phyloP scores from a whole-genome alignment of 2,888 invertebrate genomes.

The Sepiola atlantica region DNA sequence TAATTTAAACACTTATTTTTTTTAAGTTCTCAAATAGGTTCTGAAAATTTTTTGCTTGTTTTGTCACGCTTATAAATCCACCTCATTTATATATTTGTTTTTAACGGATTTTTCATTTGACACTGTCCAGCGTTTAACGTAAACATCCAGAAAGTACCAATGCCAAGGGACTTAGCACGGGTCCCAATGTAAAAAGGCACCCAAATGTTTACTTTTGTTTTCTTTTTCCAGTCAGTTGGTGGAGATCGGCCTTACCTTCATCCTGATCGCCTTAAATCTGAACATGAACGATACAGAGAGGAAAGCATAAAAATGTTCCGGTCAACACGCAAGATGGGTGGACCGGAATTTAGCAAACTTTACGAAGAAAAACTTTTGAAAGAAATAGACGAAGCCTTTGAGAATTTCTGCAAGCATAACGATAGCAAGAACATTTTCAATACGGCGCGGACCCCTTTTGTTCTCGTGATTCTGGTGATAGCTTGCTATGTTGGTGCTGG shows the following conservation, averaged over 20 bases:
- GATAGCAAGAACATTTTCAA: conserved; percentile 99
- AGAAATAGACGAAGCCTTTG: conserved; percentile 89
- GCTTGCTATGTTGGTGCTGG: conserved; percentile 90
- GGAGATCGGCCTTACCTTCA: conserved; percentile 95
- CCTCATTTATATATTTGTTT: too few relatives aligned
- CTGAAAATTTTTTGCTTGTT: too few relatives aligned
- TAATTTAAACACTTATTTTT: too few relatives aligned
- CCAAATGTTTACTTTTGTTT: neutral
- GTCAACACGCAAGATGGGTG: conserved; percentile 97
- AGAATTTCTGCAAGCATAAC: conserved; percentile 92
- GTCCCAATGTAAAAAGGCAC: too few relatives aligned
- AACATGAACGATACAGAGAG: conserved; percentile 87
- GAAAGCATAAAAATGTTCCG: conserved; percentile 86
- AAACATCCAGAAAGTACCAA: too few relatives aligned
- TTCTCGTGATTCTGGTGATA: conserved; percentile 89
- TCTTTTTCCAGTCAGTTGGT: conserved; percentile 83
- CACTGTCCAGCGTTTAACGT: too few relatives aligned
- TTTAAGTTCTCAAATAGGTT: too few relatives aligned
- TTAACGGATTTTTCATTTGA: too few relatives aligned
- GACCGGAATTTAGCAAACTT: conserved; percentile 91
- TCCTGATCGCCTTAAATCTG: conserved; percentile 86
- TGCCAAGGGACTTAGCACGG: too few relatives aligned
- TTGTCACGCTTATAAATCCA: too few relatives aligned
- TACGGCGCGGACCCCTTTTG: conserved; percentile 94
- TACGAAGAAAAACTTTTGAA: conserved; percentile 88